Evolutionary conservation across 2,888 invertebrate genomes (phyloP), one percentile per base, ranked within the genome.

Genomic region (Acleris cristana): DNA sequence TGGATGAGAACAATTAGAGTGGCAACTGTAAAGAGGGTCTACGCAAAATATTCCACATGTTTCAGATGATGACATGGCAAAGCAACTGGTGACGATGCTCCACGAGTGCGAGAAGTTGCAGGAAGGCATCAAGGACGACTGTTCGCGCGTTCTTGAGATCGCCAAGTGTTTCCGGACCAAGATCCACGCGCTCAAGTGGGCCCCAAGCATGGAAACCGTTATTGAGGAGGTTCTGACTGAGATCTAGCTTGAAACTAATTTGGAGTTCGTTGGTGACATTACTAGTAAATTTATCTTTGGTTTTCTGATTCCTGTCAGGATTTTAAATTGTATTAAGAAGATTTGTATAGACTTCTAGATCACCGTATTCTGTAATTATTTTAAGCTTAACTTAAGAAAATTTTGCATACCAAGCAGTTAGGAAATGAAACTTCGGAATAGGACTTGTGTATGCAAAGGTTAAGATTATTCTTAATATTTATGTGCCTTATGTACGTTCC

Each of bases 101-200:
- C 87, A 87, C 71, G 86, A 79, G 0, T 92, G 92, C 63, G 90
- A 90, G 71, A 79, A 75, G 18, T 51, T 69, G 12, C 70, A 77
- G 30, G 71, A 64, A 0, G 70, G 59, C 0, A 67, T 76, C 2
- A 69, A 58, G 0, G 92, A 92, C 63, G 76, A 79, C 51, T 92
- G 92, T 73, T 44, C 34, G 45, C 75, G 78, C 1, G 74, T 76
- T 0, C 72, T 91, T 74, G 88, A 89, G 72, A 75, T 84, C 1
- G 77, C 88, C 70, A 90, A 89, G 73, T 92, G 92, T 74, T 92
- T 92, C 85, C 83, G 86, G 0, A 78, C 79, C 52, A 87, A 86
- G 76, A 88, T 92, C 5, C 89, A 90, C 65, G 80, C 81, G 57
- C 84, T 91, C 19, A 84, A 90, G 63, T 92, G 91, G 92, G 89